phyloP scores from a whole-genome alignment of 2,797 vertebrate species.

The Dromococcyx pavoninus region DNA sequence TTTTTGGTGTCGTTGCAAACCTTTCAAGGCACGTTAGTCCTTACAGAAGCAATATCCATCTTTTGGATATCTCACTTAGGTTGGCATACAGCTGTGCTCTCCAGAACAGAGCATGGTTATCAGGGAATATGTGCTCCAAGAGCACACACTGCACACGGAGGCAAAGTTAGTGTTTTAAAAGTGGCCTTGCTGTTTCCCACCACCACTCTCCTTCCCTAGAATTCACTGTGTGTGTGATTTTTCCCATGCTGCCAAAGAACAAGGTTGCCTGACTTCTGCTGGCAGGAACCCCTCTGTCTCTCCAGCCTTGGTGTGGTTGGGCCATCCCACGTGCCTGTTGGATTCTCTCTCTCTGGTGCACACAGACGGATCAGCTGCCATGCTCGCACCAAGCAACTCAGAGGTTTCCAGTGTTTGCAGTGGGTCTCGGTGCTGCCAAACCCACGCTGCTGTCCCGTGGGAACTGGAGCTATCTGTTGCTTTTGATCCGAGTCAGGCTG shows the following conservation, averaged over 20 bases:
- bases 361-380: accelerated
- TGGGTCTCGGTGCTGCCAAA: background rate
- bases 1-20: background rate
- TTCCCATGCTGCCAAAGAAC: background rate
- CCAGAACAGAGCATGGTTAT: background rate
- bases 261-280: background rate
- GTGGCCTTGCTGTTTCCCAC: background rate
- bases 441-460: background rate
- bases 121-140: background rate
- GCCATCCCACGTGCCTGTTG: background rate
- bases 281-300: background rate
- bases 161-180: background rate
- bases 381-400: background rate
- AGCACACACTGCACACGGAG: background rate
- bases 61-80: background rate
- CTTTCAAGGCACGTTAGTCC: background rate
- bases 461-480: background rate
- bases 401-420: background rate
- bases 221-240: accelerated
- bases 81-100: background rate
- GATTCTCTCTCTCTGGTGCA: background rate
- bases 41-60: background rate
- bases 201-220: background rate
- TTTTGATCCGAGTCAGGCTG: background rate
- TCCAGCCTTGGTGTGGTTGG: background rate